A percentile compares a stretch with the other conserved stretches of the same genome.
phyloP scores from a whole-genome alignment of 37 sponge, comb jelly and placozoan genomes.

The Chondrilla cf. caribensis region DNA sequence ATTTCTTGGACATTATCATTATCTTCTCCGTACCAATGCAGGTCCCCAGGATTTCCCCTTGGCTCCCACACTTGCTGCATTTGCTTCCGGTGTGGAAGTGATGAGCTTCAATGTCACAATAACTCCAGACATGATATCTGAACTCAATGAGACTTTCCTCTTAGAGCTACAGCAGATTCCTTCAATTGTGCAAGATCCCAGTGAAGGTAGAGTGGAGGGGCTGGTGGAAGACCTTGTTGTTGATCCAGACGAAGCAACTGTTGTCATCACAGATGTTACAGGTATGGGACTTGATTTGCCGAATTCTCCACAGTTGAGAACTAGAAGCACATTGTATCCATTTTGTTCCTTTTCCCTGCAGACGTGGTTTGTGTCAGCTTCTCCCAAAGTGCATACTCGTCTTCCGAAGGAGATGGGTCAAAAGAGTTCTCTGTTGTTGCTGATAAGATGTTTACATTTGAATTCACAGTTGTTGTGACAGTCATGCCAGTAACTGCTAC shows the following conservation, averaged over 20 bases:
- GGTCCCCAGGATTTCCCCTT: slow-evolving; percentile 16
- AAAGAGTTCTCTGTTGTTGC: background rate
- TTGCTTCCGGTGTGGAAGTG: background rate
- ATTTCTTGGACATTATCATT: no score
- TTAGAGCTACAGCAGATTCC: background rate
- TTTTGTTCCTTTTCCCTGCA: background rate
- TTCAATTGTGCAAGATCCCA: no score
- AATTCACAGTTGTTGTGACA: background rate
- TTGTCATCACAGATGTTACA: background rate
- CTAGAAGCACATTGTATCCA: background rate
- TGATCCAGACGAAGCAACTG: background rate
- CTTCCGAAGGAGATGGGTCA: background rate
- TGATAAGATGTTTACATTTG: slow-evolving; percentile 5
- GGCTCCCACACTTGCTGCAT: background rate
- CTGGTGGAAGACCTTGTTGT: background rate
- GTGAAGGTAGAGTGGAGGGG: no score
- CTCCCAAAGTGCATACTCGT: background rate
- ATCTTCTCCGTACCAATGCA: background rate
- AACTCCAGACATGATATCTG: slow-evolving; percentile 18
- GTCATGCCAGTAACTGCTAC: background rate
- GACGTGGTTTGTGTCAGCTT: slow-evolving; percentile 8
- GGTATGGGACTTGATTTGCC: background rate
- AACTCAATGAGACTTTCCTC: background rate
- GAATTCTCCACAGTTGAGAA: background rate
- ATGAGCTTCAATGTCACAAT: background rate